Evolutionary conservation across 2,113 vertebrate species (phyloP), one percentile per base, ranked within the genome.

Genomic region (Catharus bicknelli): DNA sequence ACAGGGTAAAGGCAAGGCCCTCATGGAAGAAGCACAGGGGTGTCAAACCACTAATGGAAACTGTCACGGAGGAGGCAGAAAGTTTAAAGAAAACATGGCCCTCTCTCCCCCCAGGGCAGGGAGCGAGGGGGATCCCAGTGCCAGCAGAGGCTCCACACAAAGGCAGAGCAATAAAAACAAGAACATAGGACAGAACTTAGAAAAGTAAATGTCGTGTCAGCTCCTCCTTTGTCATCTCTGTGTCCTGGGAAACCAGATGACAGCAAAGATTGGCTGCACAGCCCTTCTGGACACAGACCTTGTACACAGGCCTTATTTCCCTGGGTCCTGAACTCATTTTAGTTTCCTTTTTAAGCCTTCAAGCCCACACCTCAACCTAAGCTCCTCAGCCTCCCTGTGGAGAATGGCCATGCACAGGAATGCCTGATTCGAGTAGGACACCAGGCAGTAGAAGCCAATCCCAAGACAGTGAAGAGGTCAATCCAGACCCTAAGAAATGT

Each of bases 11-110:
- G 83, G 82, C 72, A 91, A 74, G 67, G 93, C 93, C 78, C 93
- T 95, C 84, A 69, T 94, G 94, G 94, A 95, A 93, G 96, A 95
- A 90, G 89, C 95, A 87, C 91, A 96, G 89, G 96, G 89, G 91
- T 95, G 95, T 93, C 95, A 96, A 96, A 94, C 96, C 93, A 91
- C 96, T 96, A 96, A 96, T 96, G 95, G 94, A 94, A 96, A 96
- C 87, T 95, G 96, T 96, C 95, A 94, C 67, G 54, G 89, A 94
- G 75, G 70, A 95, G 93, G 90, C 3, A 0, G 95, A 91, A 94
- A 96, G 91, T 96, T 95, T 96, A 96, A 95, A 92, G 86, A 83
- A 90, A 94, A 92, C 67, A 88, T 69, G 86, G 57, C 68, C 72
- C 86, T 83, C 58, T 91, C 72, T 91, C 54, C 79, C 74, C 57